Percentiles rank a stretch among this genome's conserved stretches.
These are phyloP conservation scores for Lithobates pipiens DNA, from an alignment of 2,797 vertebrate genomes.

Conservation along the genomic window DNA sequence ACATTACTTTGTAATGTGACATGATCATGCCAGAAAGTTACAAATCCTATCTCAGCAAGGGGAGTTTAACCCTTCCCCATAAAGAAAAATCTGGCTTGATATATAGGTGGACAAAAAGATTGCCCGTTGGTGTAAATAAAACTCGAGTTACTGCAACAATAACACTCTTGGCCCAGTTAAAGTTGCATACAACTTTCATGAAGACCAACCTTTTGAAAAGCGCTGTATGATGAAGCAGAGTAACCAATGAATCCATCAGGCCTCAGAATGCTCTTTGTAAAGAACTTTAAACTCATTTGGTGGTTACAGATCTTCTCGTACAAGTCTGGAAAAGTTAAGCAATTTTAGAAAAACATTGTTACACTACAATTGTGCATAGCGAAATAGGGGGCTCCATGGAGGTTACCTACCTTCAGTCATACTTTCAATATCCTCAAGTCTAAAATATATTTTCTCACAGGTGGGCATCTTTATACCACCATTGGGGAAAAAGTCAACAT, in stretches of 20 bases:
- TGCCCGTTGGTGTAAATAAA: too few relatives aligned
- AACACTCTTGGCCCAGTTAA: too few relatives aligned
- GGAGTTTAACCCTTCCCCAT: too few relatives aligned
- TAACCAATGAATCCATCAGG: constrained; percentile 83
- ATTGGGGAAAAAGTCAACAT: constrained; percentile 78
- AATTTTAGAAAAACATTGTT: neutral
- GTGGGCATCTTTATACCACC: constrained; percentile 74
- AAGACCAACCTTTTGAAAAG: constrained; percentile 80
- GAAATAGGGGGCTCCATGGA: neutral
- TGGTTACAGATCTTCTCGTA: constrained; percentile 84
- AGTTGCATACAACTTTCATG: too few relatives aligned
- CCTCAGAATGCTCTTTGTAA: constrained; percentile 79
- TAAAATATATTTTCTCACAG: constrained; percentile 77
- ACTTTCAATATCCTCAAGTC: constrained; percentile 78
- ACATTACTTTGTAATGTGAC: too few relatives aligned
- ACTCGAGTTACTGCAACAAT: too few relatives aligned
- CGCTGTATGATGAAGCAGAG: constrained; percentile 72
- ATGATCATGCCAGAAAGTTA: too few relatives aligned
- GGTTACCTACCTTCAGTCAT: constrained; percentile 76
- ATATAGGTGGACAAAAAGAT: too few relatives aligned
- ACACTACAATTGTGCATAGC: neutral
- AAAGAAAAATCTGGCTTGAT: too few relatives aligned
- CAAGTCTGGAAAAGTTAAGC: constrained; percentile 72
- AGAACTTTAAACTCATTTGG: constrained; percentile 85
- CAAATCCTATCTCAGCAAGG: too few relatives aligned